Conservation (phyloP, 2,113 vertebrate species). For the Corynorhinus townsendii region DNA sequence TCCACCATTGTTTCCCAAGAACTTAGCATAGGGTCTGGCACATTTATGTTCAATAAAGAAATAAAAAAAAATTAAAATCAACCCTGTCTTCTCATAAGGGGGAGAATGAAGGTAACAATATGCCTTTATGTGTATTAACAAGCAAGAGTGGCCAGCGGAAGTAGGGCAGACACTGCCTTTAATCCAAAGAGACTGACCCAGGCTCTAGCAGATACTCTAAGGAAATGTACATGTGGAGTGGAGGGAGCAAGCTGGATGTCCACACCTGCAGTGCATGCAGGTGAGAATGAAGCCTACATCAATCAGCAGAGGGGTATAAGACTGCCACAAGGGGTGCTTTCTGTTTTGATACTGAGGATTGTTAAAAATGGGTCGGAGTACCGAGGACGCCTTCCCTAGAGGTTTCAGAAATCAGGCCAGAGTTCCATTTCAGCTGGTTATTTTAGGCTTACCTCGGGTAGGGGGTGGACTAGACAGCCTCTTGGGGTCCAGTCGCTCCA, state of each 20-base stretch:
- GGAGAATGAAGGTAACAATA: background rate
- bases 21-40: background rate
- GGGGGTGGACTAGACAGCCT: conserved; percentile 32
- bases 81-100: background rate
- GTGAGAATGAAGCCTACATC: background rate
- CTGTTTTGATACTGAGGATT: conserved; percentile 8
- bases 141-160: background rate
- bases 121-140: background rate
- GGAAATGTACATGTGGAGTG: background rate
- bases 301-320: background rate
- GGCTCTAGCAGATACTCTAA: background rate
- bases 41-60: background rate
- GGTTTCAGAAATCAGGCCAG: conserved; percentile 62
- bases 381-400: conserved; percentile 14
- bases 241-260: background rate
- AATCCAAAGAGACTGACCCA: background rate
- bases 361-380: conserved; percentile 43
- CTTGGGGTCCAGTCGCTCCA: background rate
- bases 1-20: background rate
- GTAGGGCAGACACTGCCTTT: background rate
- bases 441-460: conserved; percentile 54
- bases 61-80: background rate
- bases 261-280: background rate
- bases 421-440: conserved; percentile 56
- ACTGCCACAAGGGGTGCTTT: background rate